Evolutionary conservation across 2,888 invertebrate species (phyloP).

Genomic region (Ormyrus labotus): DNA sequence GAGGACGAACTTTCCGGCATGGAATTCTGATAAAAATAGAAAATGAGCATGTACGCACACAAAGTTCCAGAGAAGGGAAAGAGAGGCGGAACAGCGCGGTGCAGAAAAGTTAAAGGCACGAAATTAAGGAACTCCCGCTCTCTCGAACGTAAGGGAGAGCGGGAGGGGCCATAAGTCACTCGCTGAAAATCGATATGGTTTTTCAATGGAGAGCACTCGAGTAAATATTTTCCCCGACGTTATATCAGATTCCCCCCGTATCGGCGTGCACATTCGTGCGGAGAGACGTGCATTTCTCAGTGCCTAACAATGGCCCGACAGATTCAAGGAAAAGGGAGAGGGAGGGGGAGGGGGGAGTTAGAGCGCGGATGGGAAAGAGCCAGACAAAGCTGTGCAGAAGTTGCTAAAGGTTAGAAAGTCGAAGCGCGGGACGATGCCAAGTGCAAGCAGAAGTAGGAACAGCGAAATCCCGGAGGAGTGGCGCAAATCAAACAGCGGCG

Average conservation of each 20-base stretch:
- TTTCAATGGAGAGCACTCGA: slow-evolving; percentile 45
- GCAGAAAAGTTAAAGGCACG: background rate
- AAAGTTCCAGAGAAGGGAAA: too few relatives aligned
- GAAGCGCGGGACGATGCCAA: background rate
- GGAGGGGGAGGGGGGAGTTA: background rate
- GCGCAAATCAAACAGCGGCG: too few relatives aligned
- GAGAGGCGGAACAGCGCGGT: too few relatives aligned
- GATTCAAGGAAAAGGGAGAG: slow-evolving; percentile 23
- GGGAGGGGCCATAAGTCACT: slow-evolving; percentile 8
- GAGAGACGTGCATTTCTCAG: slow-evolving; percentile 38
- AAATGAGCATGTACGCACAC: too few relatives aligned
- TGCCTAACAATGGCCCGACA: slow-evolving; percentile 43
- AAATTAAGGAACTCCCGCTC: slow-evolving; percentile 35
- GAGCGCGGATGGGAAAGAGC: background rate
- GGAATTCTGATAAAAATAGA: too few relatives aligned
- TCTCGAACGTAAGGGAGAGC: slow-evolving; percentile 11
- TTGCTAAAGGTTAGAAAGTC: too few relatives aligned
- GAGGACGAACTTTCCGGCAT: too few relatives aligned
- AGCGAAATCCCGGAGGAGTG: too few relatives aligned
- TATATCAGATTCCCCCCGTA: slow-evolving; percentile 51
- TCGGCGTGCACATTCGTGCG: slow-evolving; percentile 3
- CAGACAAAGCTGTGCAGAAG: background rate
- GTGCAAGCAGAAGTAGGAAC: background rate
- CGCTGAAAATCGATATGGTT: slow-evolving; percentile 43
- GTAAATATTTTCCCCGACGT: slow-evolving; percentile 53